Evolutionary conservation across 2,888 invertebrate genomes (phyloP).

Genomic region (Cosmorhoe ocellata): DNA sequence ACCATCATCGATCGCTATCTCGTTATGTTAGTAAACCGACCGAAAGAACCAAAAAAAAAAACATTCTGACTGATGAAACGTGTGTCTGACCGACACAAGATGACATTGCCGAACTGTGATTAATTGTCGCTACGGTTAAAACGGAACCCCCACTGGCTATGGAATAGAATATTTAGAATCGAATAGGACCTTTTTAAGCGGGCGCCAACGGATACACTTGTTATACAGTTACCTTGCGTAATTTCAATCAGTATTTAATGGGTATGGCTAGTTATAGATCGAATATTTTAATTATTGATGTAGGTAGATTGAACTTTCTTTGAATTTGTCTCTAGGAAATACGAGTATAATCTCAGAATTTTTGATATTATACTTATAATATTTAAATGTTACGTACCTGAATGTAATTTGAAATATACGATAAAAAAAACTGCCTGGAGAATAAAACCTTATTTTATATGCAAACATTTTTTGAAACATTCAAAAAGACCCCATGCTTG

Average conservation of each 20-base stretch:
- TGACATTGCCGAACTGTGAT: conserved; percentile 81
- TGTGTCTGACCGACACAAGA: conserved; percentile 61
- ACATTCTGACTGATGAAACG: conserved; percentile 13
- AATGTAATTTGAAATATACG: too few species aligned
- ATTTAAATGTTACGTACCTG: too few species aligned
- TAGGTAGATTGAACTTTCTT: conserved; percentile 4
- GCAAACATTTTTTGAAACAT: too few species aligned
- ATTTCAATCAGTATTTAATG: conserved; percentile 24
- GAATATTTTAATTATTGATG: conserved; percentile 10
- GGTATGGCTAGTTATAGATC: conserved; percentile 13
- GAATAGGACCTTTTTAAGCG: conserved; percentile 66
- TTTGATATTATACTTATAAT: too few species aligned
- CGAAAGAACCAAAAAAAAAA: background rate
- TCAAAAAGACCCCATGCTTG: conserved; percentile 14
- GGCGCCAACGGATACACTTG: conserved; percentile 58
- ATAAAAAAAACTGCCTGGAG: too few species aligned
- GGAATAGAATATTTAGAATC: conserved; percentile 75
- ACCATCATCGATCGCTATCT: too few species aligned
- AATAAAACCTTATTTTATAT: too few species aligned
- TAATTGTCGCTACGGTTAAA: conserved; percentile 79
- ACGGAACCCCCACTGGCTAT: conserved; percentile 77
- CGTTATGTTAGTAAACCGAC: background rate
- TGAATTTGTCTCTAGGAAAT: conserved; percentile 10
- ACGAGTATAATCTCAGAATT: too few species aligned
- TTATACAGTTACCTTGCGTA: conserved; percentile 25